phyloP scores from a whole-genome alignment of 1,140 invertebrate genomes.

The Drosophila nasuta region DNA sequence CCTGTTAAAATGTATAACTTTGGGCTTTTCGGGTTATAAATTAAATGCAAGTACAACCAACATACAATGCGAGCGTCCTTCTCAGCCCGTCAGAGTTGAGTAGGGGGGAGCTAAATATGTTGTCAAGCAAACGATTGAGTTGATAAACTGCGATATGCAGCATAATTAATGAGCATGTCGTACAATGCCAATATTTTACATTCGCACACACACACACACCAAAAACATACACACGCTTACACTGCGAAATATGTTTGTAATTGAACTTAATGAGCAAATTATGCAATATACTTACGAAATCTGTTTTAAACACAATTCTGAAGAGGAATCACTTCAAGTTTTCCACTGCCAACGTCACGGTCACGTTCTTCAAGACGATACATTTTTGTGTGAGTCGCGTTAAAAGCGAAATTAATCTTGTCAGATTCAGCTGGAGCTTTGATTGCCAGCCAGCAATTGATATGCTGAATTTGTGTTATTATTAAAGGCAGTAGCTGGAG shows the following conservation, averaged over 20 bases:
- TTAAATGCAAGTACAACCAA: slow-evolving; percentile 67
- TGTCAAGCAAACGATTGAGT: slow-evolving; percentile 78
- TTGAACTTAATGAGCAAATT: slow-evolving; percentile 76
- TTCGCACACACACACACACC: slow-evolving; percentile 12
- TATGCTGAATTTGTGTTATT: not conserved
- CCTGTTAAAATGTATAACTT: slow-evolving; percentile 84
- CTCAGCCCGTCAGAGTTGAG: not conserved
- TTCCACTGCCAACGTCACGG: not conserved
- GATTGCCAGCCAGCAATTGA: not conserved
- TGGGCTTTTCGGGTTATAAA: slow-evolving; percentile 81
- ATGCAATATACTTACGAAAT: slow-evolving; percentile 62
- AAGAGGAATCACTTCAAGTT: not conserved
- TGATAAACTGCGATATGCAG: slow-evolving; percentile 80
- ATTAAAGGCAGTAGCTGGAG: not conserved
- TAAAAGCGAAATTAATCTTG: slow-evolving; percentile 1
- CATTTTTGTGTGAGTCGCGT: not conserved
- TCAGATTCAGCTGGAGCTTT: not conserved
- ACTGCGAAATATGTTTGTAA: slow-evolving; percentile 57
- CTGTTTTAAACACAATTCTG: slow-evolving; percentile 46
- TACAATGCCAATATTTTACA: slow-evolving; percentile 83
- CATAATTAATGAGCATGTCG: slow-evolving; percentile 81
- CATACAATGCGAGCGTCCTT: slow-evolving; percentile 30
- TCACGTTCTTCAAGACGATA: not conserved
- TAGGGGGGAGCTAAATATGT: slow-evolving; percentile 27
- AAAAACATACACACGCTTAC: not conserved